Percentiles rank a stretch among this genome's conserved stretches.
Conservation (phyloP, 2,888 invertebrate genomes). For the Strigamia maritima region DNA sequence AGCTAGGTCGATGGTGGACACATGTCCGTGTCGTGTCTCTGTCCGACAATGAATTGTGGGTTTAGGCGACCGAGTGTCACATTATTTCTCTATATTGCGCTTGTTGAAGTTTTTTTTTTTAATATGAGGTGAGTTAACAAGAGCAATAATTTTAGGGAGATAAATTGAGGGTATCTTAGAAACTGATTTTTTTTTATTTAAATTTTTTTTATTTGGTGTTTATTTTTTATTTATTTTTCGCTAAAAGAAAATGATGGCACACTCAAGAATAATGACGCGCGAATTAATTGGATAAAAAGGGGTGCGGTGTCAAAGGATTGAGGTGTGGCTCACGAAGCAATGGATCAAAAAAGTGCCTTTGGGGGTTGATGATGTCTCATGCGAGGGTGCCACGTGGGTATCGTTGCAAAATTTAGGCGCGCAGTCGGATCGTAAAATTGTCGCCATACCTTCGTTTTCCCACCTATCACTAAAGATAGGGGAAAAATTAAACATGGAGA, state of each 20-base stretch:
- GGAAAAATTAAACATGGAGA: slow-evolving; percentile 22
- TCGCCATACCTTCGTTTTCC: slow-evolving; percentile 13
- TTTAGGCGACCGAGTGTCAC: not conserved
- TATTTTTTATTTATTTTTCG: not conserved
- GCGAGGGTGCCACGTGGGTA: slow-evolving; percentile 16
- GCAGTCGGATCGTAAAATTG: slow-evolving; percentile 21
- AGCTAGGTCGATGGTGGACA: not conserved
- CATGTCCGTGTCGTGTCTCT: not conserved
- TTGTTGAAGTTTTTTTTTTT: not conserved
- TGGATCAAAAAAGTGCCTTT: not conserved
- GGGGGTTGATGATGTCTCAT: slow-evolving; percentile 2
- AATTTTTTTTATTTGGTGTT: not conserved
- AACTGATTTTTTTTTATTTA: not conserved
- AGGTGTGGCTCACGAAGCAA: slow-evolving; percentile 25
- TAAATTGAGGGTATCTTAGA: not conserved
- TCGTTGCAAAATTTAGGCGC: slow-evolving; percentile 11
- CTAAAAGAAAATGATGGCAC: not conserved
- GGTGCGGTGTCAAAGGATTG: slow-evolving; percentile 25
- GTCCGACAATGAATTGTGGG: slow-evolving; percentile 6
- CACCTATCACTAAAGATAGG: slow-evolving; percentile 32
- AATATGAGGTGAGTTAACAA: not conserved
- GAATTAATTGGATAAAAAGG: slow-evolving; percentile 23
- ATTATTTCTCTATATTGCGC: not conserved
- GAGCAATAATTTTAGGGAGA: slow-evolving; percentile 3
- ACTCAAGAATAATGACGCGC: slow-evolving; percentile 6